Evolutionary conservation across 2,888 invertebrate species (phyloP), one percentile per base, ranked within the genome.

Genomic region (Schizaphis graminum): DNA sequence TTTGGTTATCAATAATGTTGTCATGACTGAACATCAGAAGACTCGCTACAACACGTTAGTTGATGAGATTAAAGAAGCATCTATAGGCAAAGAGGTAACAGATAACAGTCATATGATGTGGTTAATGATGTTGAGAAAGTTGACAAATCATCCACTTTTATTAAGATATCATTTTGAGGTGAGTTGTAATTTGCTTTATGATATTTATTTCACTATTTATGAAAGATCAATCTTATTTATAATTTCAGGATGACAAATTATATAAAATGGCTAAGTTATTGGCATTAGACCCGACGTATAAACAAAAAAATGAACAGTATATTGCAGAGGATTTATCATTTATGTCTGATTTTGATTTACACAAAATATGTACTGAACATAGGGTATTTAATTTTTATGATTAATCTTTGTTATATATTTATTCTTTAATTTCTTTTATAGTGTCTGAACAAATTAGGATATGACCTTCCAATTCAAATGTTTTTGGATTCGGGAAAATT

Each of bases 91-190:
- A 90, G 94, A 94, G n/a, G 85, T 93, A 3, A 61, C 94, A 3
- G 97, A 97, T 57, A 97, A 97, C 94, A 97, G 97, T 94, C 97
- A 97, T 91, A 97, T 97, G 95, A 97, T 97, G 0, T 98, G 98
- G 96, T 97, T 99, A 97, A 99, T 99, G 97, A 98, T 99, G 96
- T 97, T 99, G 96, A 96, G 99, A 4, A 99, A 99, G 96, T 96
- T 98, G 47, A 98, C 99, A 77, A 99, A 99, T 96, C 99, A 99
- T 96, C 99, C 99, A 0, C 96, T 99, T 24, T 96, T 99, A 0
- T 96, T 98, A 95, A 97, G 99, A 57, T 97, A 97, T 95, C 97
- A 98, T 96, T 98, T 97, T 44, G 95, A 95, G 95, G 96, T 96
- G 88, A 86, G 90, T 84, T 28, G 2, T 35, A 5, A 35, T 7